A percentile compares a stretch with the other conserved stretches of the same genome.
These are phyloP conservation scores for Mustelus asterias DNA, from an alignment of 2,113 vertebrate species.

Conservation along the genomic window DNA sequence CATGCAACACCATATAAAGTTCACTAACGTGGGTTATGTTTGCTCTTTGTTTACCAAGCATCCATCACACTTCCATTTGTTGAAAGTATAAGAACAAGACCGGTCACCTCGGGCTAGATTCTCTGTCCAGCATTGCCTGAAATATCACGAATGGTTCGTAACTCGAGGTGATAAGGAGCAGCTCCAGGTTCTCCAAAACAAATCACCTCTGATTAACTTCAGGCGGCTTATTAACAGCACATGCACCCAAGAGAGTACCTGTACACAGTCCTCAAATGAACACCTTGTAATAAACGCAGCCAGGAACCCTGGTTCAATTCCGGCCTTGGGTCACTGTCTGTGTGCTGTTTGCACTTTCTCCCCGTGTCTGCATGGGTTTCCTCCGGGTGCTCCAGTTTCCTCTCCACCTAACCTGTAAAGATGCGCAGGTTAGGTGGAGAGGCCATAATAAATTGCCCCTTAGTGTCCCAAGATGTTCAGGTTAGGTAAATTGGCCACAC, in stretches of 20 bases:
- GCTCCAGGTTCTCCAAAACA: background rate
- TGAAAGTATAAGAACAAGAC: background rate
- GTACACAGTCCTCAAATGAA: background rate
- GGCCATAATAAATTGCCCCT: too few species aligned
- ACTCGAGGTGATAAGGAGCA: background rate
- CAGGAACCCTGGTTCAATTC: too few species aligned
- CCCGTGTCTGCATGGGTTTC: too few species aligned
- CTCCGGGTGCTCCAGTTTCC: too few species aligned
- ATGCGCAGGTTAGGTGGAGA: too few species aligned
- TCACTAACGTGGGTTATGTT: background rate
- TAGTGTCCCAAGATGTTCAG: too few species aligned
- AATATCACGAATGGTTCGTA: background rate
- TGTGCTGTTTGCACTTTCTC: too few species aligned
- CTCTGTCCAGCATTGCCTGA: background rate
- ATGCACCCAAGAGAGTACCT: background rate
- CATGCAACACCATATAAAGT: background rate
- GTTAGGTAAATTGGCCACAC: too few species aligned
- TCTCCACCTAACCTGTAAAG: too few species aligned
- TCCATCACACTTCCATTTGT: background rate
- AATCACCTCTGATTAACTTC: background rate
- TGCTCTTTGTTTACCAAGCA: background rate
- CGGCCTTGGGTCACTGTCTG: too few species aligned
- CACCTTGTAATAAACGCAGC: background rate
- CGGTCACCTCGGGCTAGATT: background rate
- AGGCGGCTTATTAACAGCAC: background rate